Evolutionary conservation across 53 echinoderm and acorn worm species (phyloP).

Genomic region (Holothuria scabra): DNA sequence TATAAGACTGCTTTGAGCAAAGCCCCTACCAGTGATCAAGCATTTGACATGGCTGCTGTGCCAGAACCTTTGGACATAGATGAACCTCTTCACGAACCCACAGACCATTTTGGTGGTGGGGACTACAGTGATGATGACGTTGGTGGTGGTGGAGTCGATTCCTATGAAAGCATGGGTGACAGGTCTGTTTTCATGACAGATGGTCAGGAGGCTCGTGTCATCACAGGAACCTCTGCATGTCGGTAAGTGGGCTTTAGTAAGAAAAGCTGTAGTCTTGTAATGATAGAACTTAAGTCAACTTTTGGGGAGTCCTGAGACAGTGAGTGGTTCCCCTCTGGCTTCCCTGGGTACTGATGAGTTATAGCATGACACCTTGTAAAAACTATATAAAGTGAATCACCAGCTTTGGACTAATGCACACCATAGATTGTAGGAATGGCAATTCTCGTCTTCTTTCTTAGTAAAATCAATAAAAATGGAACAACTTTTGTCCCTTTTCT

Average conservation of each 20-base stretch:
- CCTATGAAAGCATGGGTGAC: slow-evolving; percentile 51
- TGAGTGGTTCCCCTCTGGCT: no score
- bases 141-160: slow-evolving; percentile 44
- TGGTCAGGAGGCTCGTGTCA: slow-evolving; percentile 70
- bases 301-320: no score
- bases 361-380: no score
- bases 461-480: no score
- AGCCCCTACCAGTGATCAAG: slow-evolving; percentile 67
- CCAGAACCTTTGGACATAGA: slow-evolving; percentile 95
- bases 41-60: slow-evolving; percentile 88
- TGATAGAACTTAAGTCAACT: no score
- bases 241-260: slow-evolving; percentile 19
- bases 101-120: slow-evolving; percentile 57
- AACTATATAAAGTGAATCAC: no score
- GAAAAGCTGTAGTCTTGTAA: not conserved
- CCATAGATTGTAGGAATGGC: no score
- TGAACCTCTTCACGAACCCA: slow-evolving; percentile 35
- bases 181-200: slow-evolving; percentile 73
- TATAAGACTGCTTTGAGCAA: slow-evolving; percentile 62
- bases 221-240: slow-evolving; percentile 56
- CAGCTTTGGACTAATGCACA: no score
- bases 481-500: no score
- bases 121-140: slow-evolving; percentile 77
- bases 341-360: no score
- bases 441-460: no score